Conservation (phyloP, 2,113 vertebrate genomes). For the Myocastor coypus region DNA sequence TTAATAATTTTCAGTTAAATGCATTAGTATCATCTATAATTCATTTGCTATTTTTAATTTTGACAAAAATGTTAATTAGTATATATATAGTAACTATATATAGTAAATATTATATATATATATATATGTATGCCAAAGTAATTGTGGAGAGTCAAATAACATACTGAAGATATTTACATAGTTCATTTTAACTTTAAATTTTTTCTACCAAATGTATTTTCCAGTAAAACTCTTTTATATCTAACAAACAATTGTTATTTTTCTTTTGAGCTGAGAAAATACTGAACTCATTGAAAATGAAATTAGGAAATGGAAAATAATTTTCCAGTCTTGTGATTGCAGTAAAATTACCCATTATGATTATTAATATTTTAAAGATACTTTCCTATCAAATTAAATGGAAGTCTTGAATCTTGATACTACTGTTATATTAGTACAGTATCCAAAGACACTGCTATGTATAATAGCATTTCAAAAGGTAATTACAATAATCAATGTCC, state of each 20-base stretch:
- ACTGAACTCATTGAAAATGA: not conserved
- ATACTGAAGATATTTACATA: not conserved
- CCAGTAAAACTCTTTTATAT: not conserved
- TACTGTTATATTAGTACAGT: conserved; percentile 20
- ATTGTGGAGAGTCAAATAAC: not conserved
- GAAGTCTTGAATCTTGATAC: not conserved
- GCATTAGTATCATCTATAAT: not conserved
- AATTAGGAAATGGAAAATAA: conserved; percentile 19
- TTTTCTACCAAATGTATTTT: too few species aligned
- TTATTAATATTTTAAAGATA: not conserved
- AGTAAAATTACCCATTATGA: conserved; percentile 1
- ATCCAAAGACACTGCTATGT: not conserved
- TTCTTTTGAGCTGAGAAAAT: not conserved
- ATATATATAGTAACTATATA: too few species aligned
- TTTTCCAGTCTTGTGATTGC: not conserved
- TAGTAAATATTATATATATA: too few species aligned
- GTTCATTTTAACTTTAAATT: not conserved
- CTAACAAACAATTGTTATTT: not conserved
- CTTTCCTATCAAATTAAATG: conserved; percentile 21
- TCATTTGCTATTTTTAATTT: not conserved
- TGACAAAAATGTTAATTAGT: too few species aligned
- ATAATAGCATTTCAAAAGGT: not conserved
- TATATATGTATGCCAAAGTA: not conserved
- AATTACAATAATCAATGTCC: not conserved
- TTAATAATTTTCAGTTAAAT: not conserved